phyloP scores from a whole-genome alignment of 2,797 vertebrate species.

The Rhinophrynus dorsalis region DNA sequence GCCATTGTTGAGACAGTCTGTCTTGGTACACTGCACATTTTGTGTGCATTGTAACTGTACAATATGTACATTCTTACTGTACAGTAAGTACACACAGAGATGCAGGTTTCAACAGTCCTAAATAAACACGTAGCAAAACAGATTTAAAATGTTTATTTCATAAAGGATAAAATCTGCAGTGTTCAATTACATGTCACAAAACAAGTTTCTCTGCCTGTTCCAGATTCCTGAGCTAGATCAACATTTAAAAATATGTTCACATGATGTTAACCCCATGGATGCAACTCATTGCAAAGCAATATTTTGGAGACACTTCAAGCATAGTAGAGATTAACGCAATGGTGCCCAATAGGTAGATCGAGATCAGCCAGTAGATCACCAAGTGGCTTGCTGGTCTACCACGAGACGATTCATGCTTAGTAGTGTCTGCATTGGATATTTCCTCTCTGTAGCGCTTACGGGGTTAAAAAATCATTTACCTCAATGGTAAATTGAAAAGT shows the following conservation, averaged over 20 bases:
- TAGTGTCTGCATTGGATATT: too few relatives aligned
- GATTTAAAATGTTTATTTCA: constrained; percentile 8
- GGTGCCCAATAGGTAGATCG: too few relatives aligned
- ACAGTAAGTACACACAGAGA: background rate
- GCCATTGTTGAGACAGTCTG: background rate
- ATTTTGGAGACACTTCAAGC: too few relatives aligned
- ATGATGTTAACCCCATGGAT: background rate
- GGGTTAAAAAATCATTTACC: too few relatives aligned
- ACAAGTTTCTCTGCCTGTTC: constrained; percentile 30
- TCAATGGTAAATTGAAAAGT: too few relatives aligned
- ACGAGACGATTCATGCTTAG: too few relatives aligned
- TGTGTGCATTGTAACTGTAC: constrained; percentile 4
- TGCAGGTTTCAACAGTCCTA: constrained; percentile 7
- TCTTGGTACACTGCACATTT: background rate
- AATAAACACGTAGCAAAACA: background rate
- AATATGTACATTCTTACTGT: too few relatives aligned
- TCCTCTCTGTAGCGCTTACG: too few relatives aligned
- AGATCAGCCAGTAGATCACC: too few relatives aligned
- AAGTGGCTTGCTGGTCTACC: background rate
- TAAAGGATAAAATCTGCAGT: background rate
- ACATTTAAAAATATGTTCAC: constrained; percentile 11
- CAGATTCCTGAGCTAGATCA: constrained; percentile 8
- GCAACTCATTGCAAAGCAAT: too few relatives aligned
- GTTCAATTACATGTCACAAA: constrained; percentile 24
- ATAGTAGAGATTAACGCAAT: too few relatives aligned